A percentile compares a stretch with the other conserved stretches of the same genome.
Conservation (phyloP, 2,797 vertebrate species). For the Hephaestus fuliginosus region DNA sequence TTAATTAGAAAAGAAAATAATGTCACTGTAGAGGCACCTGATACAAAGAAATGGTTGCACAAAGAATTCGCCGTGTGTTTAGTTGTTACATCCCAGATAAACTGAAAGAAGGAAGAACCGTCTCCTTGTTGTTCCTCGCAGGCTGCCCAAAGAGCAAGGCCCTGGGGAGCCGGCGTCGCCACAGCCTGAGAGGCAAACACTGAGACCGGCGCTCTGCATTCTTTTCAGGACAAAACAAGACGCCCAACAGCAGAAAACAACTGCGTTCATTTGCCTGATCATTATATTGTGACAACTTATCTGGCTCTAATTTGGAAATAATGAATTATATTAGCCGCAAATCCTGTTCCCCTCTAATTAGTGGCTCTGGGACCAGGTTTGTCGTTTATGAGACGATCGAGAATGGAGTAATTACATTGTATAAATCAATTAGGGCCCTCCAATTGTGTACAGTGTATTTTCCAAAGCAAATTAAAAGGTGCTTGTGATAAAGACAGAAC, state of each 20-base stretch:
- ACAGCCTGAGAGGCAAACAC: conserved; percentile 22
- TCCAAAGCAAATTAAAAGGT: conserved; percentile 80
- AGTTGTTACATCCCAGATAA: neutral
- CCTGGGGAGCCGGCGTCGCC: conserved; percentile 9
- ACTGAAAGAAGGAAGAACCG: neutral
- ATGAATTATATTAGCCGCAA: conserved; percentile 82
- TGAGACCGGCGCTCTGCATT: conserved; percentile 16
- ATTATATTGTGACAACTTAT: conserved; percentile 81
- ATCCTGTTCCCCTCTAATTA: conserved; percentile 81
- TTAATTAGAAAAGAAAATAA: neutral
- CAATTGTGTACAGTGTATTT: conserved; percentile 77
- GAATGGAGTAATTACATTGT: conserved; percentile 80
- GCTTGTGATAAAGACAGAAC: conserved; percentile 75
- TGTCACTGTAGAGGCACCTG: no score
- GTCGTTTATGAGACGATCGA: conserved; percentile 78
- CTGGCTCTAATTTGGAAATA: conserved; percentile 80
- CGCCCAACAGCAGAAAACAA: conserved; percentile 69
- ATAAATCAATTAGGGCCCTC: conserved; percentile 81
- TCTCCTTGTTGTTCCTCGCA: conserved; percentile 18
- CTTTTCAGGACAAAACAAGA: conserved; percentile 52
- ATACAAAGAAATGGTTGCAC: neutral
- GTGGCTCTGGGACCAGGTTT: conserved; percentile 81
- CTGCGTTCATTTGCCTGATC: conserved; percentile 68
- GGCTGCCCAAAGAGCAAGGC: conserved; percentile 19
- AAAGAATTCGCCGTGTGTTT: neutral